Evolutionary conservation across 2,888 invertebrate species (phyloP).

Genomic region (Sussaba pulchella): DNA sequence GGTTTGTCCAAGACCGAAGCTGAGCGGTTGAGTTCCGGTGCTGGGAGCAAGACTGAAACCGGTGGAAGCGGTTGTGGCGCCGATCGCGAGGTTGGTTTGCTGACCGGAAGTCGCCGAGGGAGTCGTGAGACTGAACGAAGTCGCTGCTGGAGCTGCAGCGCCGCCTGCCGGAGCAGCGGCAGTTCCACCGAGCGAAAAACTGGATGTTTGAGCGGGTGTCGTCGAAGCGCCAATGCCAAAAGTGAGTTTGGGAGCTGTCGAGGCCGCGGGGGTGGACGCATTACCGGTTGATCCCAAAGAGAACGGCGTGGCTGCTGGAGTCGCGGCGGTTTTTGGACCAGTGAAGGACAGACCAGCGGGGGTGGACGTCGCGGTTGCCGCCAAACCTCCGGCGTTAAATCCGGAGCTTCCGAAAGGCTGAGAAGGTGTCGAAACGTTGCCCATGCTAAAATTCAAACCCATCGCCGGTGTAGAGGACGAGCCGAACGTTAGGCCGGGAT

Average conservation of each 20-base stretch:
- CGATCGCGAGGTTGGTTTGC: constrained; percentile 44
- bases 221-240: constrained; percentile 51
- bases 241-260: constrained; percentile 61
- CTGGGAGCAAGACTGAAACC: constrained; percentile 64
- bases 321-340: constrained; percentile 66
- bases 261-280: constrained; percentile 63
- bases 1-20: constrained; percentile 70
- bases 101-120: constrained; percentile 55
- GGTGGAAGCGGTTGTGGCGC: constrained; percentile 67
- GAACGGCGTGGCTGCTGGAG: constrained; percentile 67
- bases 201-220: constrained; percentile 43
- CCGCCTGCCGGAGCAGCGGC: constrained; percentile 53
- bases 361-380: constrained; percentile 64
- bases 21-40: constrained; percentile 49
- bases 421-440: constrained; percentile 27
- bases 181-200: constrained; percentile 59
- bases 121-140: constrained; percentile 48
- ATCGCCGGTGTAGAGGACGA: constrained; percentile 57
- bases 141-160: constrained; percentile 32
- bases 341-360: constrained; percentile 69
- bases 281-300: constrained; percentile 65
- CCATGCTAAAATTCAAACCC: constrained; percentile 68
- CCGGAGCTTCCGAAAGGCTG: constrained; percentile 48
- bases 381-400: constrained; percentile 53
- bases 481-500: constrained; percentile 64